Conservation (phyloP, 2,888 invertebrate species). For the Dione vanillae region DNA sequence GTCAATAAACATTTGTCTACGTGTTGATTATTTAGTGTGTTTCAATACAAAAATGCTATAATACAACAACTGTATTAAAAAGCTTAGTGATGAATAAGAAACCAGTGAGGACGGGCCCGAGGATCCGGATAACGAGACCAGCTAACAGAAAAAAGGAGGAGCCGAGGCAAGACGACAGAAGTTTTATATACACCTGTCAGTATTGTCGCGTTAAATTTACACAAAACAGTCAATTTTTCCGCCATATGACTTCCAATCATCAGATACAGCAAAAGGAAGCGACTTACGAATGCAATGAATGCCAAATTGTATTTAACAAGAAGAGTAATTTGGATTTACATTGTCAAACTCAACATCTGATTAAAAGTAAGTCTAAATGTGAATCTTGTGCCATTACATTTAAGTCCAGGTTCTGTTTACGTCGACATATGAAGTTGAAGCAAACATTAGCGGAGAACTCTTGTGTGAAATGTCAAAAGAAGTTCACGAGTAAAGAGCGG, state of each 20-base stretch:
- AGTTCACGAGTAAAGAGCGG: slow-evolving; percentile 67
- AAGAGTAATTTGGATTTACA: slow-evolving; percentile 70
- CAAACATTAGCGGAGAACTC: slow-evolving; percentile 70
- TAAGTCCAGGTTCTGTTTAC: slow-evolving; percentile 75
- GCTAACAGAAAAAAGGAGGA: slow-evolving; percentile 61
- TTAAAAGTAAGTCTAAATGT: slow-evolving; percentile 72
- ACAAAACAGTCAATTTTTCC: slow-evolving; percentile 76
- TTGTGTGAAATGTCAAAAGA: slow-evolving; percentile 75
- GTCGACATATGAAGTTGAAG: slow-evolving; percentile 73
- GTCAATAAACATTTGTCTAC: slow-evolving; percentile 42
- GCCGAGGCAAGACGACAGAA: slow-evolving; percentile 62
- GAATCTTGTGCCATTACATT: slow-evolving; percentile 75
- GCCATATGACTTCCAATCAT: slow-evolving; percentile 78
- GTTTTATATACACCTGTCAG: slow-evolving; percentile 72
- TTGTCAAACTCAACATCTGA: slow-evolving; percentile 71
- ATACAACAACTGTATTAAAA: slow-evolving; percentile 2
- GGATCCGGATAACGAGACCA: slow-evolving; percentile 71
- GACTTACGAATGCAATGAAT: slow-evolving; percentile 73
- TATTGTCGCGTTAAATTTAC: slow-evolving; percentile 75
- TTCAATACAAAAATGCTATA: slow-evolving; percentile 1
- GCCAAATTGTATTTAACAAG: slow-evolving; percentile 71
- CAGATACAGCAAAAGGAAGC: slow-evolving; percentile 69
- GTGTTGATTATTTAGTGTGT: slow-evolving; percentile 41
- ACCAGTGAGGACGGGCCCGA: slow-evolving; percentile 68
- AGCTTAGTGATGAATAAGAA: slow-evolving; percentile 75